Conservation (phyloP, 2,888 invertebrate species). For the Aethes cnicana region DNA sequence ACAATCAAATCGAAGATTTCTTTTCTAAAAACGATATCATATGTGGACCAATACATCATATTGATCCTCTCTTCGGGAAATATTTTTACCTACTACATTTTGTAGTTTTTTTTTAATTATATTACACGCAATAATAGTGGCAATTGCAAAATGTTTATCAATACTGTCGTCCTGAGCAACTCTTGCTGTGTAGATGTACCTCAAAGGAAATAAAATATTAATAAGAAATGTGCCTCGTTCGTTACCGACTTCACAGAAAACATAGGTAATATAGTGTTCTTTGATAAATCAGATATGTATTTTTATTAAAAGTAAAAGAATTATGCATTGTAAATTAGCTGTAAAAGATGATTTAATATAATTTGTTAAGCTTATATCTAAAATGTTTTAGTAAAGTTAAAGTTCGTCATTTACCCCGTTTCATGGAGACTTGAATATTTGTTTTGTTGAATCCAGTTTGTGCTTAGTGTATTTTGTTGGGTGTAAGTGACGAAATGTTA, state of each 20-base stretch:
- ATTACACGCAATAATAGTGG: neutral
- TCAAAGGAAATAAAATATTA: conserved; percentile 40
- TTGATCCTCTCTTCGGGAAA: neutral
- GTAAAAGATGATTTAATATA: conserved; percentile 78
- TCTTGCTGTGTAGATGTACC: conserved; percentile 19
- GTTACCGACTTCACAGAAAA: conserved; percentile 75
- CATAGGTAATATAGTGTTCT: conserved; percentile 70
- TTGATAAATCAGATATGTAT: conserved; percentile 78
- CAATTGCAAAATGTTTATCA: conserved; percentile 2
- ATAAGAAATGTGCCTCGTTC: conserved; percentile 77
- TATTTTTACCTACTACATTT: neutral
- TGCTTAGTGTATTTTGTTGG: conserved; percentile 23
- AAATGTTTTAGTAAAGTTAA: conserved; percentile 56
- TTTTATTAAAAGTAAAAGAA: conserved; percentile 69
- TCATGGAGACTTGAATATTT: conserved; percentile 24
- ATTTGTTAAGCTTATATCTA: conserved; percentile 77
- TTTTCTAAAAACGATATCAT: conserved; percentile 16
- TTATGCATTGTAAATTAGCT: conserved; percentile 78
- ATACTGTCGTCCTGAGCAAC: conserved; percentile 17
- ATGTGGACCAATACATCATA: conserved; percentile 16
- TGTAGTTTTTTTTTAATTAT: neutral
- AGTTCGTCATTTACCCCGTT: conserved; percentile 52
- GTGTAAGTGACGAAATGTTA: conserved; percentile 43
- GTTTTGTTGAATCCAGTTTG: conserved; percentile 20
- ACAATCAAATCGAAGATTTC: neutral